A percentile compares a stretch with the other conserved stretches of the same genome.
These are phyloP conservation scores for Antigone vipio DNA, from an alignment of 2,113 vertebrate genomes.

Conservation along the genomic window DNA sequence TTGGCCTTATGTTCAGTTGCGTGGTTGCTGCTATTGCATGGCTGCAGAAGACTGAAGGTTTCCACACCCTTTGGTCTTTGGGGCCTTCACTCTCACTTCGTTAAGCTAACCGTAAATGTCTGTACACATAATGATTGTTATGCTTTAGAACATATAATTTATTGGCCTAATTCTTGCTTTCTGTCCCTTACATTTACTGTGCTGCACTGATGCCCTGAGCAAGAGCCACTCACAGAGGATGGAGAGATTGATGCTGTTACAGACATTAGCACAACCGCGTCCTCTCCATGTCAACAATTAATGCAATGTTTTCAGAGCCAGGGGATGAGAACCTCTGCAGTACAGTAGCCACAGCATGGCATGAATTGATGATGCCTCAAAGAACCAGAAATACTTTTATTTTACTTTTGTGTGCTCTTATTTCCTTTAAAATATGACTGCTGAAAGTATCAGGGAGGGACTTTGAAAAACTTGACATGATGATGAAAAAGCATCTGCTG, in stretches of 20 bases:
- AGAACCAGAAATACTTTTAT: background rate
- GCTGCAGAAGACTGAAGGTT: slow-evolving; percentile 7
- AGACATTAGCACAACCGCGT: background rate
- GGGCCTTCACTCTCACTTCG: background rate
- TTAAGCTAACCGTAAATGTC: background rate
- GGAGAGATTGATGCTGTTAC: background rate
- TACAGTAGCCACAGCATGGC: background rate
- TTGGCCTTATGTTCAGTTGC: background rate
- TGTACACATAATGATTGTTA: background rate
- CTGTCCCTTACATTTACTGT: background rate
- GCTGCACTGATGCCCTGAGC: background rate
- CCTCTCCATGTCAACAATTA: background rate
- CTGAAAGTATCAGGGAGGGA: background rate
- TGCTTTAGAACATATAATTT: background rate
- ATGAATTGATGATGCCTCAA: background rate
- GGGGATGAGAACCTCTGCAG: background rate
- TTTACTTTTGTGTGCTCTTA: background rate
- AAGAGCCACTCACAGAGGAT: background rate
- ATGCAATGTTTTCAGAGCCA: background rate
- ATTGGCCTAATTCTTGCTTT: background rate
- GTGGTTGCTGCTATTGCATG: background rate
- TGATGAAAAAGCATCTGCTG: background rate
- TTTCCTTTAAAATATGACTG: background rate
- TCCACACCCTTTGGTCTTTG: background rate
- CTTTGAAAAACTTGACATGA: background rate